Evolutionary conservation across 2,797 vertebrate species (phyloP).

Genomic region (Pampus argenteus): DNA sequence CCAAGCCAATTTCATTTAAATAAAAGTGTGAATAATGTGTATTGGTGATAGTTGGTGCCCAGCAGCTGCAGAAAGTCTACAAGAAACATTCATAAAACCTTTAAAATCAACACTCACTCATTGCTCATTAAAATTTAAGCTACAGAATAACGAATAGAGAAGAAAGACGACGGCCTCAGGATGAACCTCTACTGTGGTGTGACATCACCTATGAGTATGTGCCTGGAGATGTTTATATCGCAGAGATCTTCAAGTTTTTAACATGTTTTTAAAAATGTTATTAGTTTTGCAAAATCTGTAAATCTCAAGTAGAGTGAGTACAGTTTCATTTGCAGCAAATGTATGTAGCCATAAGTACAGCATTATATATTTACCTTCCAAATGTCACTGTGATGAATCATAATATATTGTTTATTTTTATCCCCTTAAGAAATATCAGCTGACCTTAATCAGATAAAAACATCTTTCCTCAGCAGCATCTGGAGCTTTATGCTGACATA

Average conservation of each 20-base stretch:
- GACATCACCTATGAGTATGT: conserved; percentile 38
- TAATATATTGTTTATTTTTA: not conserved
- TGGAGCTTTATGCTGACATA: not conserved
- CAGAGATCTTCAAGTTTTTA: conserved; percentile 21
- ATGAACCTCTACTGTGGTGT: conserved; percentile 65
- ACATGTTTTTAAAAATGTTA: no score
- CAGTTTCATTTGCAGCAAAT: not conserved
- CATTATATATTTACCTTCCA: conserved; percentile 21
- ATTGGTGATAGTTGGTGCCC: conserved; percentile 24
- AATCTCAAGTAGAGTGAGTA: not conserved
- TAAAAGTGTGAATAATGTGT: conserved; percentile 25
- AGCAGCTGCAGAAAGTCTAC: conserved; percentile 11
- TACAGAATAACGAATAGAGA: conserved; percentile 26
- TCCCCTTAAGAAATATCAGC: conserved; percentile 2
- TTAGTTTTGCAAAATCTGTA: conserved; percentile 22
- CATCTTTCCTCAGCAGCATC: no score
- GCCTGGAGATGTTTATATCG: conserved; percentile 52
- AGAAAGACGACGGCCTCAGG: conserved; percentile 31
- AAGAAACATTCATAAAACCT: conserved; percentile 29
- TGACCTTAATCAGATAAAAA: no score
- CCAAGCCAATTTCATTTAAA: conserved; percentile 28
- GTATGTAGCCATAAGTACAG: no score
- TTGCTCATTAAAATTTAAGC: conserved; percentile 53
- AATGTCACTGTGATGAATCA: conserved; percentile 23
- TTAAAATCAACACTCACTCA: conserved; percentile 33